Conservation (phyloP, 2,113 vertebrate genomes). For the Anarrhichthys ocellatus region DNA sequence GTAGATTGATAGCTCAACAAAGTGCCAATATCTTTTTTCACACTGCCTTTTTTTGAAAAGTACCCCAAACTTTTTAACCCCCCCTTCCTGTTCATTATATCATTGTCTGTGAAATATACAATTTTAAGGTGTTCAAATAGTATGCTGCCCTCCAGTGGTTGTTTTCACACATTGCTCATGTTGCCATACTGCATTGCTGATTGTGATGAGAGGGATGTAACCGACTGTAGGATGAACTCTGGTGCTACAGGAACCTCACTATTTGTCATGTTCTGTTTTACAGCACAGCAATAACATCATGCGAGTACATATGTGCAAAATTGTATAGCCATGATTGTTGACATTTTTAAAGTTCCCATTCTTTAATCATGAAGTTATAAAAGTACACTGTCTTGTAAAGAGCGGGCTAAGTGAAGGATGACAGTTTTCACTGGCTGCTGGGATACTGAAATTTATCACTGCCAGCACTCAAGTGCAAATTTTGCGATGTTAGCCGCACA, state of each 20-base stretch:
- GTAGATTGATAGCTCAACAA: background rate
- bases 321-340: background rate
- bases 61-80: background rate
- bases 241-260: background rate
- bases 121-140: slow-evolving; percentile 31
- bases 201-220: background rate
- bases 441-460: slow-evolving; percentile 91
- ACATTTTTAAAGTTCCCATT: slow-evolving; percentile 9
- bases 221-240: background rate
- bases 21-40: background rate
- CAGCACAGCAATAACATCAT: background rate
- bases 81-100: background rate
- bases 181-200: background rate
- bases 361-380: slow-evolving; percentile 21
- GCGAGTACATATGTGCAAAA: background rate
- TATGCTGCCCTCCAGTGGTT: slow-evolving; percentile 78
- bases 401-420: slow-evolving; percentile 69
- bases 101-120: background rate
- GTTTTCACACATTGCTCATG: slow-evolving; percentile 40
- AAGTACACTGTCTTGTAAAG: slow-evolving; percentile 35
- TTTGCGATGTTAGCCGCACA: slow-evolving; percentile 86
- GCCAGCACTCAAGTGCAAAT: slow-evolving; percentile 89
- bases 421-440: slow-evolving; percentile 76
- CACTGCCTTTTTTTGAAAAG: background rate
- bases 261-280: slow-evolving; percentile 8